Percentiles rank a stretch among this genome's conserved stretches.
Conservation (phyloP, 2,888 invertebrate genomes). For the Tetheella fluctuosa region DNA sequence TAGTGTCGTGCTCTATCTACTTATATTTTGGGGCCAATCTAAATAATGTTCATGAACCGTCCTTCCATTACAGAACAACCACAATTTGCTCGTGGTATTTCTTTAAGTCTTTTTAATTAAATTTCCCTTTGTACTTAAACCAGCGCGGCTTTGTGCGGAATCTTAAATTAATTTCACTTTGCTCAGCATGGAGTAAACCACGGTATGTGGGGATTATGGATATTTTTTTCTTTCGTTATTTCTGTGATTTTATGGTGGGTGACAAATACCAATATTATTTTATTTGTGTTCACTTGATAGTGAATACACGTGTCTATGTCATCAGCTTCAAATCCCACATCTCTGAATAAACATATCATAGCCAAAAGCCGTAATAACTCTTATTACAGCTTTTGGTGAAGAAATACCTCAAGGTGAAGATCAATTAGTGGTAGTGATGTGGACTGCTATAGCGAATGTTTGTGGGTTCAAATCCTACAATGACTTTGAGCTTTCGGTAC, state of each 20-base stretch:
- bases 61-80: not conserved
- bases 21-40: not conserved
- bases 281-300: too few species aligned
- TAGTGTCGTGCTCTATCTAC: not conserved
- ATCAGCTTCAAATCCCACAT: too few species aligned
- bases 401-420: too few species aligned
- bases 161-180: constrained; percentile 25
- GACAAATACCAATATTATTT: too few species aligned
- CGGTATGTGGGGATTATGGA: not conserved
- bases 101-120: constrained; percentile 19
- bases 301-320: too few species aligned
- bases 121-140: constrained; percentile 15
- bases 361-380: too few species aligned
- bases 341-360: too few species aligned
- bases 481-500: too few species aligned
- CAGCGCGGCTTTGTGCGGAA: constrained; percentile 16
- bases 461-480: too few species aligned
- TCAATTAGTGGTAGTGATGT: too few species aligned
- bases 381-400: too few species aligned
- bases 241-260: not conserved
- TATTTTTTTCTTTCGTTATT: not conserved
- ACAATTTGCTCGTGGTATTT: constrained; percentile 5
- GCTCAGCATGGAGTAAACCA: constrained; percentile 1
- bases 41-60: not conserved
- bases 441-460: too few species aligned